These are phyloP conservation scores for Cepphus grylle DNA, from an alignment of 2,113 vertebrate species.

Conservation along the genomic window DNA sequence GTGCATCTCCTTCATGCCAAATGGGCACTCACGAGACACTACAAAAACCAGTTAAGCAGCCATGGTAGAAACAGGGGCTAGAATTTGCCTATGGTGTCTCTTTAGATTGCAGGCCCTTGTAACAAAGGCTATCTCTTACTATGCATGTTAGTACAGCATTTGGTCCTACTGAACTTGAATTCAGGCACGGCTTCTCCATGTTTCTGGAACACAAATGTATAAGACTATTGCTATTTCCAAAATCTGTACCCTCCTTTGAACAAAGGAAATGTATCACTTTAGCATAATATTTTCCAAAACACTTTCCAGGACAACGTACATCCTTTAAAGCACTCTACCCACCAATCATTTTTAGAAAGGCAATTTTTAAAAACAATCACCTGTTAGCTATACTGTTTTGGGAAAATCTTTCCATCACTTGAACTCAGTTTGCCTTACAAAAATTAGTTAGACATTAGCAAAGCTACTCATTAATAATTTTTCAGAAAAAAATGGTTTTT, in stretches of 20 bases:
- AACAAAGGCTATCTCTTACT: not conserved
- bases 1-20: not conserved
- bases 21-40: not conserved
- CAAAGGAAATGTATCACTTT: not conserved
- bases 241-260: not conserved
- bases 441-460: not conserved
- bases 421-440: not conserved
- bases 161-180: not conserved
- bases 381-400: not conserved
- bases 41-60: not conserved
- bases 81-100: not conserved
- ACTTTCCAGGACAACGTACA: not conserved
- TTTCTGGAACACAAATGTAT: not conserved
- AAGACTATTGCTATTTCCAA: not conserved
- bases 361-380: not conserved
- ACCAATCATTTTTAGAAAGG: not conserved
- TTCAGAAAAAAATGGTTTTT: not conserved
- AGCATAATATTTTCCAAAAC: not conserved
- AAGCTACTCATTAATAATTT: not conserved
- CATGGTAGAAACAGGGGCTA: not conserved
- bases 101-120: not conserved
- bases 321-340: not conserved
- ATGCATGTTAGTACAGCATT: not conserved
- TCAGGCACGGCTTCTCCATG: not conserved
- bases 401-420: not conserved